Conservation (phyloP, 2,888 invertebrate genomes). For the Rotaria magnacalcarata region DNA sequence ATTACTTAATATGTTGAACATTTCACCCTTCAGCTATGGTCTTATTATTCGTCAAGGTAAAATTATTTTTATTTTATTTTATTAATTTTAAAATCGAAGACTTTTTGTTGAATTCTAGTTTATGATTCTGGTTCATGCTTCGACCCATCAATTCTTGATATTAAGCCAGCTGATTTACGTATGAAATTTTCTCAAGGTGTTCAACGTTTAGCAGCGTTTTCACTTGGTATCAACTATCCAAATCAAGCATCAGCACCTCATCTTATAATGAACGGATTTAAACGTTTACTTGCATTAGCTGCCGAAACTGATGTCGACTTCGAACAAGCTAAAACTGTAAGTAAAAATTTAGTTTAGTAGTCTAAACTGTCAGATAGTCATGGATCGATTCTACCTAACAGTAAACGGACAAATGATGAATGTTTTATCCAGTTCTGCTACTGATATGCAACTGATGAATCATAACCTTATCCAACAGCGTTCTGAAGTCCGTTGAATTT, state of each 20-base stretch:
- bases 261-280: conserved; percentile 71
- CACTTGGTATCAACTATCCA: conserved; percentile 87
- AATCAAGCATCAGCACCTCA: conserved; percentile 94
- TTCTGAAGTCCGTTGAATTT: background rate
- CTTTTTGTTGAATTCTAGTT: conserved; percentile 63
- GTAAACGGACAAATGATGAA: conserved; percentile 11
- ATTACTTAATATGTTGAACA: conserved; percentile 97
- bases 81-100: background rate
- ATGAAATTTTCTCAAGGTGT: conserved; percentile 86
- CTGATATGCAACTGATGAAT: conserved; percentile 4
- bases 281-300: conserved; percentile 90
- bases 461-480: conserved; percentile 13
- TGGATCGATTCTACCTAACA: background rate
- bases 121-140: conserved; percentile 98
- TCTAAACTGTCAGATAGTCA: background rate
- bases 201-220: conserved; percentile 85
- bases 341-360: background rate
- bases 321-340: conserved; percentile 42
- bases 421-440: conserved; percentile 19
- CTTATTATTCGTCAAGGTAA: conserved; percentile 76
- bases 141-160: conserved; percentile 90
- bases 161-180: conserved; percentile 89
- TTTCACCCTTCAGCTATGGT: conserved; percentile 98
- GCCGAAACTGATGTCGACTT: conserved; percentile 91
- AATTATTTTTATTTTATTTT: conserved; percentile 28